Evolutionary conservation across 2,888 invertebrate genomes (phyloP), one percentile per base, ranked within the genome.

Genomic region (Lithophane socia): DNA sequence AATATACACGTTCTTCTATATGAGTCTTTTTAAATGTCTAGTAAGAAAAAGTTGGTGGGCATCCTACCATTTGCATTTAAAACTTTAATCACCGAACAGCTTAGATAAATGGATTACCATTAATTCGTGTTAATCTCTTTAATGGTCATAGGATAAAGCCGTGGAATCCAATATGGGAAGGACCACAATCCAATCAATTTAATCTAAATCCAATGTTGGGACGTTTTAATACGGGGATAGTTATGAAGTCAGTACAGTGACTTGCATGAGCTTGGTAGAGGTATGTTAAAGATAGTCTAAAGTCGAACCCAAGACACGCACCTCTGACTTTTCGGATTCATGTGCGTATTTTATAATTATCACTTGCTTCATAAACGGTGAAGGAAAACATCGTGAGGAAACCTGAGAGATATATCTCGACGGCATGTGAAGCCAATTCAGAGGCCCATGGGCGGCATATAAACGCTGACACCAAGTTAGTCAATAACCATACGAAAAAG

Each of bases 51-150:
- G 3, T 61, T 21, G 42, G 67, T 73, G 49, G n/a, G 18, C 49
- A 47, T 52, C 58, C 29, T 65, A 37, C 64, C 72, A 74, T 76
- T 77, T 73, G 58, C 72, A 74, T 76, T 75, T 71, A 54, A 69
- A 72, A 73, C 44, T 63, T 72, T 76, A 79, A 82, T 78, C 58
- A 29, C 29, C 12, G 47, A 67, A 68, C 4, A n/a, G 47, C 69
- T 74, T 52, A 60, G 29, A 70, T 60, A 74, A 70, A 56, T 37
- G 54, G 73, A 66, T 77, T 65, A 76, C 71, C 77, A 82, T 77
- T 76, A 64, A 83, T 63, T 79, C 42, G 37, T 52, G 67, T 69
- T 81, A 82, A 87, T 61, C 82, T 85, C 52, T 58, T 29, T 75
- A 82, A 84, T 78, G 67, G 63, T 44, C 42, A 76, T 21, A 49